These are phyloP conservation scores for Cotesia chilonis DNA, from an alignment of 1,140 invertebrate genomes.

Conservation along the genomic window DNA sequence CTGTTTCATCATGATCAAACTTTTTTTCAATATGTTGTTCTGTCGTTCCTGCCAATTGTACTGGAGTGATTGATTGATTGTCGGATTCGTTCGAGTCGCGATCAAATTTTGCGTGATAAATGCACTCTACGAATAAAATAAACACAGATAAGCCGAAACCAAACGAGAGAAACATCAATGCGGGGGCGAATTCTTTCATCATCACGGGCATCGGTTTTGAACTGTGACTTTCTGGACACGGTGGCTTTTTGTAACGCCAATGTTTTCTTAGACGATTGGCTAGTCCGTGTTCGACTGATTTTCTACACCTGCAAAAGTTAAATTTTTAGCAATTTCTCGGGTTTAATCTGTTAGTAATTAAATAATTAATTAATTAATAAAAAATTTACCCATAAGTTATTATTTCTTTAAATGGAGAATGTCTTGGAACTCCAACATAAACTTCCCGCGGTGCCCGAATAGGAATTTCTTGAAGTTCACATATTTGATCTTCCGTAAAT, in stretches of 20 bases:
- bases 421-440: conserved; percentile 45
- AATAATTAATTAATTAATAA: no score
- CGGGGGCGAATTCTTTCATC: conserved; percentile 47
- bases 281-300: conserved; percentile 45
- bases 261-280: conserved; percentile 40
- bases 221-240: conserved; percentile 49
- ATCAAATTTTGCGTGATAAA: background rate
- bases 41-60: no score
- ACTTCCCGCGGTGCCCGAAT: conserved; percentile 42
- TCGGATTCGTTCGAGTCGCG: no score
- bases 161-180: conserved; percentile 44
- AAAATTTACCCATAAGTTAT: conserved; percentile 48
- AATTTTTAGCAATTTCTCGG: background rate
- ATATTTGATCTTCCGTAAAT: conserved; percentile 53
- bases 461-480: conserved; percentile 51
- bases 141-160: conserved; percentile 40
- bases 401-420: conserved; percentile 55
- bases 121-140: conserved; percentile 32
- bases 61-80: no score
- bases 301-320: conserved; percentile 41
- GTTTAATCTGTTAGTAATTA: background rate
- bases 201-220: conserved; percentile 44
- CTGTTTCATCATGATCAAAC: no score
- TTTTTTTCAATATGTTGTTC: no score
- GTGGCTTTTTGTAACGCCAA: conserved; percentile 47